Evolutionary conservation across 92 coral and sea anemone species (phyloP).

Genomic region (Phenganax marumi): DNA sequence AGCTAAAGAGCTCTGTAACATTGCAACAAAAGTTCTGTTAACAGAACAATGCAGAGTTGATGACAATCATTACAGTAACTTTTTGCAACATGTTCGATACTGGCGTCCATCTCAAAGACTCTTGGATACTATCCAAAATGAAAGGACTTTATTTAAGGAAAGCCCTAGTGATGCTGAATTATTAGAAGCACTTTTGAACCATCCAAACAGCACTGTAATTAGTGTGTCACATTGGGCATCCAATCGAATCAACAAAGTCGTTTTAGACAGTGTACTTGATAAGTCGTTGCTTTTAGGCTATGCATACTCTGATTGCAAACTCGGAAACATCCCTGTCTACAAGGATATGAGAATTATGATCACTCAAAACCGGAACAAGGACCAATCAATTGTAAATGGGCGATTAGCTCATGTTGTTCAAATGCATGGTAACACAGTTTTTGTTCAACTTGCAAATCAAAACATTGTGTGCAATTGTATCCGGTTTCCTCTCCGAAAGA

Average conservation of each 20-base stretch:
- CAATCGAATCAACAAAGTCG: slow-evolving; percentile 1
- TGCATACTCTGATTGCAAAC: not conserved
- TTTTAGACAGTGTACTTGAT: not conserved
- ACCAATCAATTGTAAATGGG: slow-evolving; percentile 11
- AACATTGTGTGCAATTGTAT: not conserved
- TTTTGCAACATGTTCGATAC: slow-evolving; percentile 13
- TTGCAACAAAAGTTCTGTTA: slow-evolving; percentile 19
- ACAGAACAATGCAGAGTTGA: slow-evolving; percentile 6
- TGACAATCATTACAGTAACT: not conserved
- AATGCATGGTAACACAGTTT: not conserved
- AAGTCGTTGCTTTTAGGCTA: not conserved
- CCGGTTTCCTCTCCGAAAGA: not conserved
- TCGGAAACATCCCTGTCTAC: not conserved
- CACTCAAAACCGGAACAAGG: slow-evolving; percentile 19
- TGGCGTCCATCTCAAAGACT: slow-evolving; percentile 34
- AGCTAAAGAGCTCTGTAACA: not conserved
- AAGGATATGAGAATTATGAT: slow-evolving; percentile 14
- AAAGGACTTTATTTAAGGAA: not conserved
- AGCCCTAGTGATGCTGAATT: slow-evolving; percentile 11
- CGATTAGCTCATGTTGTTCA: not conserved
- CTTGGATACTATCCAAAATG: slow-evolving; percentile 6
- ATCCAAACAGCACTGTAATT: not conserved
- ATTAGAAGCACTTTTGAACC: not conserved
- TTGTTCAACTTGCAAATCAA: not conserved
- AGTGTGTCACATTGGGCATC: slow-evolving; percentile 24